Evolutionary conservation across 92 coral and sea anemone species (phyloP), one percentile per base, ranked within the genome.

Genomic region (Bergia sp.): DNA sequence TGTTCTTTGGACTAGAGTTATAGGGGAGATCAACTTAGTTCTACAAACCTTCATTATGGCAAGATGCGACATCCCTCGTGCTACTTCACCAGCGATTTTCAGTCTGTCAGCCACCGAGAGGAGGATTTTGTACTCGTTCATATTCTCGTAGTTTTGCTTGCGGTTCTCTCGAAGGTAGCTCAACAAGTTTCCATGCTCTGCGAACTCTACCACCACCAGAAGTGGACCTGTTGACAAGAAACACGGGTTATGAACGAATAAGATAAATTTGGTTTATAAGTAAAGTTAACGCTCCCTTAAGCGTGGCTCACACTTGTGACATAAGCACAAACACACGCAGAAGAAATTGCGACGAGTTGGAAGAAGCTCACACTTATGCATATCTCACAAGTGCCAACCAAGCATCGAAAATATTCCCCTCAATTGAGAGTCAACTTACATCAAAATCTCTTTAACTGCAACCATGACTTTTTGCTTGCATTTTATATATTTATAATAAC

Each of bases 181-280:
- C 18, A 96, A 85, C 66, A 96, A 91, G 72, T 87, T 88, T 1
- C 99, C 99, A 29, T 92, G 85, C 64, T 91, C 94, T 10, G 98
- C 97, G 81, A 82, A 96, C 86, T 96, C 99, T n/a, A 96, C 95
- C 78, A 96, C 92, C 5, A 94, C 89, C 89, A 95, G 76, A 23
- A 96, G 86, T 23, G 98, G 98, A 7, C 99, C 99, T 96, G 69
- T 3, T 61, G 55, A 29, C 29, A 67, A 39, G 66, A 55, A 11
- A 69, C 1, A 18, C 0, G 41, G 37, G 65, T n/a, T 45, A 49
- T 41, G 11, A 11, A 21, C 20, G 29, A 11, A 29, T 79, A 2
- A 7, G 10, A n/a, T 12, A 40, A 37, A 38, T 42, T 67, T 13
- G 42, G 6, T 4, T 37, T 76, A 41, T 21, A 36, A 38, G 41